phyloP scores from a whole-genome alignment of 2,113 vertebrate species.

The Falco punctatus region DNA sequence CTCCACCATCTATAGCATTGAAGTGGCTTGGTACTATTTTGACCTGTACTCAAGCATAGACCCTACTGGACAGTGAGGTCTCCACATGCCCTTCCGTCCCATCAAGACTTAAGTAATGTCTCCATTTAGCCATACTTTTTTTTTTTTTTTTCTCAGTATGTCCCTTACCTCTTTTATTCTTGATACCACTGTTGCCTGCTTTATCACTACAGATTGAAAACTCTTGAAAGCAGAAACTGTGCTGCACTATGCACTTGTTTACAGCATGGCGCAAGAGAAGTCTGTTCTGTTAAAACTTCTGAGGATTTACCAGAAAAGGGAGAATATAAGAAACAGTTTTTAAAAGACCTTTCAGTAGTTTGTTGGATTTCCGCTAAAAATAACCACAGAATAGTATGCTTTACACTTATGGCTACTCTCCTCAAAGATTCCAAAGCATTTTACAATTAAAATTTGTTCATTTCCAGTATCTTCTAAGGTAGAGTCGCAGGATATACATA shows the following conservation, averaged over 20 bases:
- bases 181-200: background rate
- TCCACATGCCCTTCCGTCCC: background rate
- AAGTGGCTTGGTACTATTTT: background rate
- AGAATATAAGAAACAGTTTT: background rate
- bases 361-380: background rate
- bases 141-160: background rate
- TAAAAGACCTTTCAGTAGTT: background rate
- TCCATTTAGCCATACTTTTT: background rate
- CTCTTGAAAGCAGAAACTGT: background rate
- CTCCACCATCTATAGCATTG: background rate
- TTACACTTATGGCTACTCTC: background rate
- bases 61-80: background rate
- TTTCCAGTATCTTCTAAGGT: background rate
- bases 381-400: fast-evolving
- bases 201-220: background rate
- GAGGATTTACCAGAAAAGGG: background rate
- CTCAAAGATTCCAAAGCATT: background rate
- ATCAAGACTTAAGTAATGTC: background rate
- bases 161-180: background rate
- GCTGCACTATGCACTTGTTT: background rate
- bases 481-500: background rate
- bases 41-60: background rate
- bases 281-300: background rate
- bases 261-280: background rate
- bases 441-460: background rate